A percentile compares a stretch with the other conserved stretches of the same genome.
These are phyloP conservation scores for Apis laboriosa DNA, from an alignment of 1,140 invertebrate species.

Conservation along the genomic window DNA sequence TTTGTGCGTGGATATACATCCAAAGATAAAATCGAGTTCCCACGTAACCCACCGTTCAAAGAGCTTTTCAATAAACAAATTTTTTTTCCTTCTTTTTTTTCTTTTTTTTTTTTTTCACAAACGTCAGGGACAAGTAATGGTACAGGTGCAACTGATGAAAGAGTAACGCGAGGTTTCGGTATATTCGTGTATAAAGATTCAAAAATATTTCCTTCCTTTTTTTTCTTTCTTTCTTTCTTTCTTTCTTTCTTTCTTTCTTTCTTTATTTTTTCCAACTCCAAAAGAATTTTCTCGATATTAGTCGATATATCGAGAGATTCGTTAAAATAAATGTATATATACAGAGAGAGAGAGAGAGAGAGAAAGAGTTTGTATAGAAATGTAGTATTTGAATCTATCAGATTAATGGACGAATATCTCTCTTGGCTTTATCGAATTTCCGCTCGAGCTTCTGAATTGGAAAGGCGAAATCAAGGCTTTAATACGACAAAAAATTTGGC, in stretches of 20 bases:
- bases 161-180: not conserved
- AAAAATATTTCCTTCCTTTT: too few relatives aligned
- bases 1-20: not conserved
- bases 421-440: not conserved
- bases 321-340: not conserved
- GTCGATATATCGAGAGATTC: not conserved
- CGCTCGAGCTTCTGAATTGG: not conserved
- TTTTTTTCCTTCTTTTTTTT: not conserved
- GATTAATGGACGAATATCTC: not conserved
- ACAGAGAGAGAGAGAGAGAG: too few relatives aligned
- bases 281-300: not conserved
- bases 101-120: not conserved
- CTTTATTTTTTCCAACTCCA: too few relatives aligned
- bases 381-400: not conserved
- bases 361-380: not conserved
- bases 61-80: not conserved
- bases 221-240: too few relatives aligned
- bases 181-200: too few relatives aligned
- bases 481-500: not conserved
- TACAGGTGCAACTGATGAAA: not conserved
- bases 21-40: not conserved
- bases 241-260: too few relatives aligned
- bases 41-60: not conserved
- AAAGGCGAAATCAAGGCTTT: not conserved
- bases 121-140: not conserved